Evolutionary conservation across 2,888 invertebrate genomes (phyloP).

Genomic region (Isoperla grammatica): DNA sequence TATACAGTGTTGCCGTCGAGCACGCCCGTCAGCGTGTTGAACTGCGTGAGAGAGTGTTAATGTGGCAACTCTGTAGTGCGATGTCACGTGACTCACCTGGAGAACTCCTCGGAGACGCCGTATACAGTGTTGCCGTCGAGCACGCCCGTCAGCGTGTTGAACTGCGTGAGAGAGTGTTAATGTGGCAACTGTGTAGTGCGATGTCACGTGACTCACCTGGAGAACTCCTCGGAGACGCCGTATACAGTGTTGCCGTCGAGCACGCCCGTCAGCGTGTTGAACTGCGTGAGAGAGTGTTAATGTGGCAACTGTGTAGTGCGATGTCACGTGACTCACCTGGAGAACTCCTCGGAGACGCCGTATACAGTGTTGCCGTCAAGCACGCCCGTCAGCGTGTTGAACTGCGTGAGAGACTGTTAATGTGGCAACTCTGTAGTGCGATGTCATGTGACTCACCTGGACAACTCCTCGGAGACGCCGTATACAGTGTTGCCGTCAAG

Average conservation of each 20-base stretch:
- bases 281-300: too few species aligned
- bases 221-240: conserved; percentile 75
- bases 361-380: conserved; percentile 88
- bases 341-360: conserved; percentile 75
- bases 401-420: too few species aligned
- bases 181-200: too few species aligned
- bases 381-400: conserved; percentile 80
- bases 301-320: too few species aligned
- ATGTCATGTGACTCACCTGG: conserved; percentile 64
- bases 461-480: conserved; percentile 75
- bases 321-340: conserved; percentile 64
- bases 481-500: conserved; percentile 88
- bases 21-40: conserved; percentile 80
- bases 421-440: too few species aligned
- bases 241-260: conserved; percentile 88
- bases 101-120: conserved; percentile 75
- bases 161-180: conserved; percentile 74
- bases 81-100: conserved; percentile 53
- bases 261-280: conserved; percentile 80
- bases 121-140: conserved; percentile 88
- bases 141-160: conserved; percentile 80
- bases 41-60: conserved; percentile 74
- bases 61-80: too few species aligned
- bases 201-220: conserved; percentile 64
- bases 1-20: conserved; percentile 88